Evolutionary conservation across 2,888 invertebrate species (phyloP).

Genomic region (Arrhopalites spinosus): DNA sequence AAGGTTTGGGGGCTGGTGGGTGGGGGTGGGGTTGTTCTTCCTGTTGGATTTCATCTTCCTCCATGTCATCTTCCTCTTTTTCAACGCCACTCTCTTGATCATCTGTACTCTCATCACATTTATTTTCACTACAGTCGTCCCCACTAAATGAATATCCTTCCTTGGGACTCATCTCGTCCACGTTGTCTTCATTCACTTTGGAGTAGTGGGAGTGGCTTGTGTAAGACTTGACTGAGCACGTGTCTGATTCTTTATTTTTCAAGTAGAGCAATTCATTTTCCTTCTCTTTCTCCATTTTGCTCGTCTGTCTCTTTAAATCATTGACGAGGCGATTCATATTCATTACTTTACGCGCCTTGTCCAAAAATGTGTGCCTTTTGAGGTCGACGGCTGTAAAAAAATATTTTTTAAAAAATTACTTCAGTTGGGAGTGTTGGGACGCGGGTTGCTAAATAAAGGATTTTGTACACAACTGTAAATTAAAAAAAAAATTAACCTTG

Average conservation of each 20-base stretch:
- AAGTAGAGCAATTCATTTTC: conserved; percentile 28
- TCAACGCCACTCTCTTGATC: conserved; percentile 68
- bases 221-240: conserved; percentile 52
- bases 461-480: too few species aligned
- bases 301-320: conserved; percentile 48
- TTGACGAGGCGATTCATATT: conserved; percentile 52
- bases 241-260: conserved; percentile 47
- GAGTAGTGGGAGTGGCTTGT: conserved; percentile 58
- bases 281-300: conserved; percentile 39
- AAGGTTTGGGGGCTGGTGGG: conserved; percentile 48
- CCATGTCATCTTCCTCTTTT: conserved; percentile 65
- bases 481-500: conserved; percentile 26
- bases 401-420: too few species aligned
- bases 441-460: too few species aligned
- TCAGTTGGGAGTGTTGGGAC: too few species aligned
- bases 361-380: conserved; percentile 49
- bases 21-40: conserved; percentile 38
- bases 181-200: conserved; percentile 70
- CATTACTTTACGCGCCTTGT: conserved; percentile 54
- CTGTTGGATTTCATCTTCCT: conserved; percentile 66
- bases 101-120: conserved; percentile 88
- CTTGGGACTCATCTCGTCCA: too few species aligned
- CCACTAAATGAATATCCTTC: too few species aligned
- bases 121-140: conserved; percentile 68
- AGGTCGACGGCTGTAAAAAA: conserved; percentile 37